Percentiles rank a stretch among this genome's conserved stretches.
Conservation (phyloP, 2,888 invertebrate genomes). For the Pyrgus malvae region DNA sequence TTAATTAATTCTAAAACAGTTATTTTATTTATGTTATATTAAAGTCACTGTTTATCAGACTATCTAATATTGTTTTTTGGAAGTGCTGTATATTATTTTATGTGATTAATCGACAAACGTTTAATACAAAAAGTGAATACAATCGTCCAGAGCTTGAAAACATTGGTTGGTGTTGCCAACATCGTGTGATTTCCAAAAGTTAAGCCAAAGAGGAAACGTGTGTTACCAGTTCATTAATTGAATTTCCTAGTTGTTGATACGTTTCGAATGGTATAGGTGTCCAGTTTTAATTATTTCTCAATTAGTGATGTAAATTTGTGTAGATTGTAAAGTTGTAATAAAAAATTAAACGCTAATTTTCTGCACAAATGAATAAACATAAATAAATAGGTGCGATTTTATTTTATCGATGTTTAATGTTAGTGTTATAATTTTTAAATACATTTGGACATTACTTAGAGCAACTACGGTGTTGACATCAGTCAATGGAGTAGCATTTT, state of each 20-base stretch:
- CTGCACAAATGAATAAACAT: slow-evolving; percentile 21
- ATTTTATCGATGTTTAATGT: slow-evolving; percentile 18
- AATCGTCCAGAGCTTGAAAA: neutral
- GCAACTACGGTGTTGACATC: too few species aligned
- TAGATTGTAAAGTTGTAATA: slow-evolving; percentile 15
- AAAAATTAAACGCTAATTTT: slow-evolving; percentile 12
- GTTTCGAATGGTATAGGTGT: slow-evolving; percentile 23
- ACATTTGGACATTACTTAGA: slow-evolving; percentile 12
- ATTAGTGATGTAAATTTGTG: slow-evolving; percentile 21
- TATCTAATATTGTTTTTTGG: too few species aligned
- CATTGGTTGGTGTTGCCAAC: slow-evolving; percentile 23
- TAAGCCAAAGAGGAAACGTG: slow-evolving; percentile 46
- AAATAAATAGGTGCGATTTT: slow-evolving; percentile 14
- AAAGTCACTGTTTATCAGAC: too few species aligned
- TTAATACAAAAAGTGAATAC: neutral
- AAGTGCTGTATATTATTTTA: neutral
- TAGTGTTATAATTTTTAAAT: slow-evolving; percentile 15
- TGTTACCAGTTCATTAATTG: slow-evolving; percentile 49
- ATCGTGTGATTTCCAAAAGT: slow-evolving; percentile 28
- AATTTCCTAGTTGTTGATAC: slow-evolving; percentile 1
- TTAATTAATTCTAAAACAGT: too few species aligned
- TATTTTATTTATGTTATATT: too few species aligned
- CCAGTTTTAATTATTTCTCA: slow-evolving; percentile 25
- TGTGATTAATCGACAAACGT: slow-evolving; percentile 8
- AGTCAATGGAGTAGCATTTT: too few species aligned